Conservation (phyloP, 2,797 vertebrate species). For the Lagorchestes hirsutus region DNA sequence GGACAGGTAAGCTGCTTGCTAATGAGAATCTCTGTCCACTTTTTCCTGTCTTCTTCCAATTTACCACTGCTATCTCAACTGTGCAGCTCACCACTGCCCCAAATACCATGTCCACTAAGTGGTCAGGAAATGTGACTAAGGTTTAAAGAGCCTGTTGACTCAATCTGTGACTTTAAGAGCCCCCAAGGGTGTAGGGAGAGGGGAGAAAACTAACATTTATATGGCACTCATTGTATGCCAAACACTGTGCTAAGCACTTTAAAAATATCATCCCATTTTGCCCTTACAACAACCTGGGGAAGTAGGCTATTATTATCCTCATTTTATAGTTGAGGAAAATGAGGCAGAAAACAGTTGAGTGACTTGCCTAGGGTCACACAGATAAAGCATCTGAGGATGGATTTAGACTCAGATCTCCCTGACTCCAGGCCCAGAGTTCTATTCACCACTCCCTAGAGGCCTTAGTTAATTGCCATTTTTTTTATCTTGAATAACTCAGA, state of each 20-base stretch:
- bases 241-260: neutral
- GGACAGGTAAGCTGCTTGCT: neutral
- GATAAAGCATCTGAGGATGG: neutral
- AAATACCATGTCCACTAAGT: neutral
- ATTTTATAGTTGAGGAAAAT: neutral
- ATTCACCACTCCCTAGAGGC: too few relatives aligned
- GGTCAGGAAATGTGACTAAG: neutral
- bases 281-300: neutral
- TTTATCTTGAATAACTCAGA: neutral
- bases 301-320: neutral
- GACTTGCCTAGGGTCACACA: neutral
- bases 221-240: neutral
- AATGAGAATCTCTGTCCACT: neutral
- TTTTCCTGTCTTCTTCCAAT: neutral
- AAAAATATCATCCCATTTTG: neutral
- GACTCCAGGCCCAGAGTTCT: neutral
- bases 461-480: neutral
- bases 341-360: neutral
- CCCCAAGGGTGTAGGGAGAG: neutral
- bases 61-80: neutral
- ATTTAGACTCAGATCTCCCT: neutral
- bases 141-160: neutral
- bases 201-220: neutral
- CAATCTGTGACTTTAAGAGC: neutral
- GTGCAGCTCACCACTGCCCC: neutral